A percentile compares a stretch with the other conserved stretches of the same genome.
phyloP scores from a whole-genome alignment of 2,888 invertebrate genomes.

The Cephus sareptanus region DNA sequence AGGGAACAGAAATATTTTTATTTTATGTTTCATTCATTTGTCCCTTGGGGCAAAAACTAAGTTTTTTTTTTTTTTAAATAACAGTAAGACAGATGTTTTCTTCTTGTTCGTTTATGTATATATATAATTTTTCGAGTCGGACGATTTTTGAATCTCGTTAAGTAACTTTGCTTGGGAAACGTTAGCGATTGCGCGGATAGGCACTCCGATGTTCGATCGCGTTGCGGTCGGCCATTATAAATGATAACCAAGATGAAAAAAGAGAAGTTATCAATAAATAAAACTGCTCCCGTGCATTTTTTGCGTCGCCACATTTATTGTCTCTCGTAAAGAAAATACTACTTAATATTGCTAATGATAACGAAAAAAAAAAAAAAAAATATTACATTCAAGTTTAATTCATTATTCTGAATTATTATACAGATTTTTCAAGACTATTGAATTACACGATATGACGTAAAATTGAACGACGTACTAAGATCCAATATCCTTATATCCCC shows the following conservation, averaged over 20 bases:
- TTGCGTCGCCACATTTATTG: slow-evolving; percentile 28
- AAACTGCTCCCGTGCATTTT: slow-evolving; percentile 33
- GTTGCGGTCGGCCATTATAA: slow-evolving; percentile 19
- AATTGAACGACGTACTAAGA: background rate
- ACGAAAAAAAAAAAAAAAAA: background rate
- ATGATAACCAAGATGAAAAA: background rate
- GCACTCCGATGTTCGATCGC: slow-evolving; percentile 19
- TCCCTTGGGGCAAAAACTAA: background rate
- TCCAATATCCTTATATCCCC: too few species aligned
- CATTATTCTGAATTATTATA: slow-evolving; percentile 20
- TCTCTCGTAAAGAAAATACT: slow-evolving; percentile 11
- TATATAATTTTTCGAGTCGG: background rate
- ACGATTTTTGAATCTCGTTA: background rate
- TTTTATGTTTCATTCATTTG: background rate
- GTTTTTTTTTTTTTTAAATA: too few species aligned
- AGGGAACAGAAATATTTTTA: background rate
- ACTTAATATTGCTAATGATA: too few species aligned
- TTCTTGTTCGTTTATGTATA: background rate
- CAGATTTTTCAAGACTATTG: slow-evolving; percentile 5
- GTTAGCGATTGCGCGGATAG: background rate
- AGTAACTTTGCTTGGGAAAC: background rate
- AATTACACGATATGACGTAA: background rate
- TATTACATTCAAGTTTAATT: slow-evolving; percentile 17
- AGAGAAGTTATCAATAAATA: slow-evolving; percentile 26
- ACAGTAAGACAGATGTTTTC: background rate